A percentile compares a stretch with the other conserved stretches of the same genome.
Evolutionary conservation across 2,888 invertebrate genomes (phyloP).

Genomic region (Drosophila multiciliata): DNA sequence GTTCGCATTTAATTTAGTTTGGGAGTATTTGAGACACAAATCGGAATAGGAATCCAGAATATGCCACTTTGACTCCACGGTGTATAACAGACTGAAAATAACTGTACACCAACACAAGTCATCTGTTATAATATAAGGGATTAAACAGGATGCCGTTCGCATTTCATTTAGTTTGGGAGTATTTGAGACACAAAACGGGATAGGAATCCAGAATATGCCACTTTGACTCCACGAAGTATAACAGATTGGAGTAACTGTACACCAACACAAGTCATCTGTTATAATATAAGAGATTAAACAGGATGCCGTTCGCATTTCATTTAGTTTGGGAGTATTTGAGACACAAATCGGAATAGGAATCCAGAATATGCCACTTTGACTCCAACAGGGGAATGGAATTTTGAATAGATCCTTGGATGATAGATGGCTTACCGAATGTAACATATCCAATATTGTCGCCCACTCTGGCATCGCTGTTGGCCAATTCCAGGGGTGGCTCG

Average conservation of each 20-base stretch:
- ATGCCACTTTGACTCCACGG: conserved; percentile 45
- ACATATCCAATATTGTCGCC: conserved; percentile 99
- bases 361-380: conserved; percentile 54
- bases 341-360: conserved; percentile 23
- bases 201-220: conserved; percentile 36
- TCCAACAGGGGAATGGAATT: conserved; percentile 11
- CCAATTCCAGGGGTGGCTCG: conserved; percentile 98
- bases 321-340: conserved; percentile 55
- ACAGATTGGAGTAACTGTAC: conserved; percentile 11
- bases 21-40: conserved; percentile 47
- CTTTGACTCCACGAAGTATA: conserved; percentile 46
- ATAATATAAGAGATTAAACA: conserved; percentile 42
- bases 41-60: background rate
- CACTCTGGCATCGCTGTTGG: conserved; percentile 95
- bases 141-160: conserved; percentile 54
- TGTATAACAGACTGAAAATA: background rate
- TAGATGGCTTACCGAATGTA: conserved; percentile 92
- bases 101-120: conserved; percentile 51
- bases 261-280: conserved; percentile 55
- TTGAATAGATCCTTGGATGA: background rate
- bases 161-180: conserved; percentile 40
- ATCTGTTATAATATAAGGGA: conserved; percentile 43
- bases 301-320: conserved; percentile 38
- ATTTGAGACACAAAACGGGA: conserved; percentile 49
- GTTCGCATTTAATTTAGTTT: conserved; percentile 35